These are phyloP conservation scores for Microtus pennsylvanicus DNA, from an alignment of 2,113 vertebrate species.

Conservation along the genomic window DNA sequence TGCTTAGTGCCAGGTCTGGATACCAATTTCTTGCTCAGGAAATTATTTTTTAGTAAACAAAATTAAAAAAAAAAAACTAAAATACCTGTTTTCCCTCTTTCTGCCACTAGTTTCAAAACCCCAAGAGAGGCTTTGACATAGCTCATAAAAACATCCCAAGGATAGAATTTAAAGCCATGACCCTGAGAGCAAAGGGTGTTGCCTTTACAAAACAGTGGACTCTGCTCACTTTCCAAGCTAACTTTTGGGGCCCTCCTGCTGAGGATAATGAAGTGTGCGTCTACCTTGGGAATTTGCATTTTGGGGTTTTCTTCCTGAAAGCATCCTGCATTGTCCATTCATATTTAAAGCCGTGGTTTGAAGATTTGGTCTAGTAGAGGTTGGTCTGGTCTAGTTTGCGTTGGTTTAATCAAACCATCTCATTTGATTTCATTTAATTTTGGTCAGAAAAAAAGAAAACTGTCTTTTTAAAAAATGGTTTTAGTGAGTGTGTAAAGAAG, in stretches of 20 bases:
- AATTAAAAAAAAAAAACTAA: neutral
- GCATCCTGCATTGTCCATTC: neutral
- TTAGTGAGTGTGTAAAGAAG: neutral
- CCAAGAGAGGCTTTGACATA: neutral
- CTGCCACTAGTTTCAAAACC: neutral
- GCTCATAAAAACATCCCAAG: neutral
- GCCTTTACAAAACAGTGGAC: neutral
- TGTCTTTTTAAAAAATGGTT: neutral
- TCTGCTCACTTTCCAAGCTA: neutral
- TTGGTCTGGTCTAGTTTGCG: slow-evolving; percentile 16
- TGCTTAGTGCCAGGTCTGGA: too few relatives aligned
- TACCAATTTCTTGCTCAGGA: neutral
- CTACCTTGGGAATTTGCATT: neutral
- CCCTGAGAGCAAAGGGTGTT: neutral
- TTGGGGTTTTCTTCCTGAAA: neutral
- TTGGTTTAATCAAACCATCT: neutral
- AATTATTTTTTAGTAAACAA: neutral
- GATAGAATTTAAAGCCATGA: neutral
- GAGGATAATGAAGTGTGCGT: neutral
- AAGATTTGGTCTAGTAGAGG: neutral
- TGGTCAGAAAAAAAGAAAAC: slow-evolving; percentile 32
- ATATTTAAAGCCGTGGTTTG: neutral
- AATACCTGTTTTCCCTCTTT: neutral
- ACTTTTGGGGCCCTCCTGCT: neutral
- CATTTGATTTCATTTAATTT: neutral